Evolutionary conservation across 2,113 vertebrate species (phyloP).

Genomic region (Loxodonta africana): DNA sequence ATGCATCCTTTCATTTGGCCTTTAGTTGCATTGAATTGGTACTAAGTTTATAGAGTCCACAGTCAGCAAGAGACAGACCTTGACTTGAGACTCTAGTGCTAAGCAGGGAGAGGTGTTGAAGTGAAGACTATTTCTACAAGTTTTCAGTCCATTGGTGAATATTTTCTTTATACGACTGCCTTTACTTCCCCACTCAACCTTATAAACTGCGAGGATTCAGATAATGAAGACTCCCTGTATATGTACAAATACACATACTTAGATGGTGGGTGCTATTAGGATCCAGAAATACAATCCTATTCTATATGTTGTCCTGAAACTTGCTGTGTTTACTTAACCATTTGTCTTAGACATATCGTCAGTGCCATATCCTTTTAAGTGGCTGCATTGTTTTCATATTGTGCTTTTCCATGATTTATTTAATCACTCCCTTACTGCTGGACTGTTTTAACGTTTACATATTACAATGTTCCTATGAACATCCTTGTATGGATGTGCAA

Average conservation of each 20-base stretch:
- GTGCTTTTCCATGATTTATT: not conserved
- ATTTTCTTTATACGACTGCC: not conserved
- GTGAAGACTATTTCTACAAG: not conserved
- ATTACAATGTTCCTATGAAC: not conserved
- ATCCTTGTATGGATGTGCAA: not conserved
- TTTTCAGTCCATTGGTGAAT: not conserved
- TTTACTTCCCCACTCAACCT: not conserved
- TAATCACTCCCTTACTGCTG: not conserved
- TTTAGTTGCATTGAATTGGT: not conserved
- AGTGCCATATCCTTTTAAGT: not conserved
- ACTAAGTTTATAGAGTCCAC: no score
- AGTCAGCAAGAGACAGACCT: not conserved
- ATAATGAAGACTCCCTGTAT: not conserved
- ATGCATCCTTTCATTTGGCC: not conserved
- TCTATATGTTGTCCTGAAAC: not conserved
- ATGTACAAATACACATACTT: not conserved
- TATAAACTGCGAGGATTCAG: not conserved
- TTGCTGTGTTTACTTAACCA: not conserved
- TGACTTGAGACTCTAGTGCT: not conserved
- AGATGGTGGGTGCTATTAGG: no score
- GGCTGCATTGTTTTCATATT: not conserved
- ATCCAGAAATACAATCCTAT: not conserved
- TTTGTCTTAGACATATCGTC: not conserved
- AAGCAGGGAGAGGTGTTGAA: not conserved
- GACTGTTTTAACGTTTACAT: not conserved